Base-by-base conservation (phyloP, 2,797 vertebrate species). In the Gorsachius magnificus region DNA sequence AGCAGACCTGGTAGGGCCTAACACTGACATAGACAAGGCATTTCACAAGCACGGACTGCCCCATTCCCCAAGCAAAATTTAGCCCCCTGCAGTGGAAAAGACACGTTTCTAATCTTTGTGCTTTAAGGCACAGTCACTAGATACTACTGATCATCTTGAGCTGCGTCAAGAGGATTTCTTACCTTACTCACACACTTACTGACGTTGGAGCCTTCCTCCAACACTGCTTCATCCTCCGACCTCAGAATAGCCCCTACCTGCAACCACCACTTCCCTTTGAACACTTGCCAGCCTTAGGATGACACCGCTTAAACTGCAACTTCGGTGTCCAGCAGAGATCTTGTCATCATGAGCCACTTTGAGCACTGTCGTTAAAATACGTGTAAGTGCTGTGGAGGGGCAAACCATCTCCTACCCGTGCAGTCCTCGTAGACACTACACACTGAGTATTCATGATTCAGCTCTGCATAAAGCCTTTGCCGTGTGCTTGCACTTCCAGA, bases 371-470 rank as follows among this genome's bases (percentile, higher is more conserved):
- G 0, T 56, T 68, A 69, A 65, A 48, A 46, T 13, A 36, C 1
- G 0, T 5, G 14, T 16, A 15, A 69, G 43, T 16, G 25, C 35
- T 45, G 1, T 3, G 21, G n/a, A 66, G 48, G 56, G 46, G 17
- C 35, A 50, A 75, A 75, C 11, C 31, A 25, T 24, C 29, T 90
- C 26, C 61, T 61, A 19, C 22, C 7, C 22, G 1, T 11, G n/a
- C 7, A 11, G 6, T 45, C 18, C 43, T 76, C 0, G 0, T 5
- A 45, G 41, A 60, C 25, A 17, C 36, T 24, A 20, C 4, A 4
- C 46, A 10, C 7, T 1, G 57, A 61, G 3, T 46, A 17, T n/a
- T 79, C 29, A 13, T 35, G 33, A 72, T 31, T 50, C 69, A 83
- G 29, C 43, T 69, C 58, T 84, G 29, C 41, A 35, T 53, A 50